Evolutionary conservation across 2,113 vertebrate genomes (phyloP).

Genomic region (Calyptommatus sinebrachiatus): DNA sequence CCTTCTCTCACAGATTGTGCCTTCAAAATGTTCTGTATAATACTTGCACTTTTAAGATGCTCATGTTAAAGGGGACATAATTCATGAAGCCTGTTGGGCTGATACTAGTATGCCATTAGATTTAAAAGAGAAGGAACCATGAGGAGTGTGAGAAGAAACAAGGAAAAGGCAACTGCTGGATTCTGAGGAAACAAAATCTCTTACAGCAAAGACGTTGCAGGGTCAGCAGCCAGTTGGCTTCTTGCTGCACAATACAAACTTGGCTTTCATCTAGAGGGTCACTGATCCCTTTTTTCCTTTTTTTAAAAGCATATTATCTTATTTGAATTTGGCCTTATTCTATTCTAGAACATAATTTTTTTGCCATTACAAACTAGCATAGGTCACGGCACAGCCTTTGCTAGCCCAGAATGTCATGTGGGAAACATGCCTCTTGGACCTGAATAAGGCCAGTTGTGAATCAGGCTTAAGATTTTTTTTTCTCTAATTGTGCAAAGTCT

Average conservation of each 20-base stretch:
- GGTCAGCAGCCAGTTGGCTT: not conserved
- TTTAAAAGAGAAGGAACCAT: not conserved
- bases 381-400: too few species aligned
- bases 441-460: not conserved
- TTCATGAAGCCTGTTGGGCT: too few species aligned
- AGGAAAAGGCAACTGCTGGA: not conserved
- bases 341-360: too few species aligned
- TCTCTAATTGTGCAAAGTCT: not conserved
- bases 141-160: not conserved
- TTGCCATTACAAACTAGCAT: too few species aligned
- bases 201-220: not conserved
- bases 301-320: too few species aligned
- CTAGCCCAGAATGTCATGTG: too few species aligned
- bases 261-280: not conserved
- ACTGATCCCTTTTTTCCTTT: too few species aligned
- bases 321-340: too few species aligned
- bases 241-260: not conserved
- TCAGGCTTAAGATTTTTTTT: not conserved
- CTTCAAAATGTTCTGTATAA: too few species aligned
- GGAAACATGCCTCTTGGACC: not conserved
- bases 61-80: not conserved
- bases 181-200: not conserved
- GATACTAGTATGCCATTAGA: not conserved
- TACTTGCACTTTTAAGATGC: not conserved
- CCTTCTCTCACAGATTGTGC: too few species aligned